phyloP scores from a whole-genome alignment of 1,140 invertebrate species.

The Heliconius congener region DNA sequence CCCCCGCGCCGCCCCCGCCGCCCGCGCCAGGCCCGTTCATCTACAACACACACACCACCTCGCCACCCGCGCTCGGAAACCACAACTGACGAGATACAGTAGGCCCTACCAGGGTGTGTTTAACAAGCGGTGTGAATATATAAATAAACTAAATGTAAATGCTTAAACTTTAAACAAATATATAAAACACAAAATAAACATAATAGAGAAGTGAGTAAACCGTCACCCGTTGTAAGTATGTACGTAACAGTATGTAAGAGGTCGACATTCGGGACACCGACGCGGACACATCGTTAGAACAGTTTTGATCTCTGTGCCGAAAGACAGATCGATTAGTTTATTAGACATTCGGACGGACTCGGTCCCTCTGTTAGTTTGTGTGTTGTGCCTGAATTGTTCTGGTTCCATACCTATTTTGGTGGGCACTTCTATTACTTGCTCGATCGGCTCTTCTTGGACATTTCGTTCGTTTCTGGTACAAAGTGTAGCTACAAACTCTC shows the following conservation, averaged over 20 bases:
- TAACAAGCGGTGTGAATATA: constrained; percentile 16
- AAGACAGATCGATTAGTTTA: constrained; percentile 17
- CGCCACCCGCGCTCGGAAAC: constrained; percentile 14
- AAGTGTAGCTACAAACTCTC: constrained; percentile 67
- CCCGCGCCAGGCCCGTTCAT: constrained; percentile 86
- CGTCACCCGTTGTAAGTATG: constrained; percentile 39
- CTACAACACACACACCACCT: constrained; percentile 81
- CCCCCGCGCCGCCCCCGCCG: constrained; percentile 71
- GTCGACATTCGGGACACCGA: constrained; percentile 17
- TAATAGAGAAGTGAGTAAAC: constrained; percentile 34
- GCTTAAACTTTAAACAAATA: constrained; percentile 5
- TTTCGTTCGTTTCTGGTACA: constrained; percentile 59
- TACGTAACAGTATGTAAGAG: not conserved
- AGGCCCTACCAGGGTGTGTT: constrained; percentile 11
- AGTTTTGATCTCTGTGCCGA: constrained; percentile 41
- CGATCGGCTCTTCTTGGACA: constrained; percentile 41
- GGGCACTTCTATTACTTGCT: constrained; percentile 51
- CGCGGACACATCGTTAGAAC: constrained; percentile 34
- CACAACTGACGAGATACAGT: constrained; percentile 7
- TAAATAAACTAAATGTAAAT: constrained; percentile 13
- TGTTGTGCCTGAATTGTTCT: constrained; percentile 38
- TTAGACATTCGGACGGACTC: constrained; percentile 48
- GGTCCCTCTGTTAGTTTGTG: constrained; percentile 54
- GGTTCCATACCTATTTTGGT: constrained; percentile 58
- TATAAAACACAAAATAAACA: constrained; percentile 27